phyloP scores from a whole-genome alignment of 1,140 invertebrate species.

The Drosophila mayri region DNA sequence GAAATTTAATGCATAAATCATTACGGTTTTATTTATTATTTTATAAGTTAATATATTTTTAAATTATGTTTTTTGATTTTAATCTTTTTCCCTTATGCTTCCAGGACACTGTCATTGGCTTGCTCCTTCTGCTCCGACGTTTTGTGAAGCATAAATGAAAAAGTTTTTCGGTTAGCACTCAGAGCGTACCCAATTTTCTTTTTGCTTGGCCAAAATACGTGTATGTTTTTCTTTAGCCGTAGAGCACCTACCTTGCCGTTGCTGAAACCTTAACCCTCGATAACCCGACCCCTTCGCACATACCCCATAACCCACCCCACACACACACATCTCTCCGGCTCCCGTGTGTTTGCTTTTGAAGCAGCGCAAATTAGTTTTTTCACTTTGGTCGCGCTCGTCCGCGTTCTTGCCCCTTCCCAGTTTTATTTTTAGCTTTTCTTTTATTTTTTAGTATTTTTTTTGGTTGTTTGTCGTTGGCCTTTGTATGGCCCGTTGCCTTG shows the following conservation, averaged over 20 bases:
- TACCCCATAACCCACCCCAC: background rate
- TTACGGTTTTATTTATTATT: no score
- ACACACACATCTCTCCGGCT: background rate
- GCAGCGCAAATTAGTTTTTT: constrained; percentile 84
- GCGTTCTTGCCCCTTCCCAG: constrained; percentile 52
- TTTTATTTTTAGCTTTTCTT: constrained; percentile 48
- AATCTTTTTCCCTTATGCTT: background rate
- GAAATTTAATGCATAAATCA: no score
- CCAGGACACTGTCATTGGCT: constrained; percentile 38
- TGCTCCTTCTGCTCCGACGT: constrained; percentile 39
- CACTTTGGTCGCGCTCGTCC: constrained; percentile 78
- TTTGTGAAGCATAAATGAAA: constrained; percentile 73
- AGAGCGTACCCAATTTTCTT: constrained; percentile 78
- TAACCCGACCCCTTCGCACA: constrained; percentile 3
- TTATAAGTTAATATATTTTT: background rate
- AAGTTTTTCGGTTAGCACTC: constrained; percentile 82
- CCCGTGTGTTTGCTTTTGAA: constrained; percentile 78
- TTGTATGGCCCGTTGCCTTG: constrained; percentile 66
- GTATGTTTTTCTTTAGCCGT: constrained; percentile 80
- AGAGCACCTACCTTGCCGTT: constrained; percentile 39
- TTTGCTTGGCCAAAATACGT: constrained; percentile 77
- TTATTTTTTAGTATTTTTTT: constrained; percentile 34
- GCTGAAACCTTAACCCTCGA: constrained; percentile 41
- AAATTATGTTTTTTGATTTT: background rate
- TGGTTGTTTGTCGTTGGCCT: constrained; percentile 52